A percentile compares a stretch with the other conserved stretches of the same genome.
These are phyloP conservation scores for Chiloscyllium punctatum DNA, from an alignment of 2,797 vertebrate genomes.

Conservation along the genomic window DNA sequence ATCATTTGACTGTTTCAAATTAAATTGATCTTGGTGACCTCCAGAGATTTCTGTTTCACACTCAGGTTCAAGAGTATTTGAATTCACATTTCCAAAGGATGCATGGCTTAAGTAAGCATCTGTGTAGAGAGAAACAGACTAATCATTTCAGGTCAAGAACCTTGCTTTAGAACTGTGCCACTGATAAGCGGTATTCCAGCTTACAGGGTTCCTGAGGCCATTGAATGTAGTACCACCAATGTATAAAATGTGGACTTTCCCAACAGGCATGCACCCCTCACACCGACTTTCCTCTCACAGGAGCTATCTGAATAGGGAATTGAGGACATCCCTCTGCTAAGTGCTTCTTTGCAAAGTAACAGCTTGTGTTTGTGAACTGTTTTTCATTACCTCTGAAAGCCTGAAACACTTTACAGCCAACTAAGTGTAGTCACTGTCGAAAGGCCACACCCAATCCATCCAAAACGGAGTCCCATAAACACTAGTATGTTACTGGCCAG, in stretches of 20 bases:
- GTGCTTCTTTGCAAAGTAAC: not conserved
- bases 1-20: not conserved
- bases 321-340: not conserved
- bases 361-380: not conserved
- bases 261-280: not conserved
- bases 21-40: slow-evolving; percentile 12
- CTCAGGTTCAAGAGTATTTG: not conserved
- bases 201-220: not conserved
- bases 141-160: not conserved
- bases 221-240: not conserved
- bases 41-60: not conserved
- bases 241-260: not conserved
- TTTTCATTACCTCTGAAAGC: not conserved
- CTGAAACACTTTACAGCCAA: not conserved
- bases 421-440: not conserved
- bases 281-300: not conserved
- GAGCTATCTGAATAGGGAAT: not conserved
- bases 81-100: not conserved
- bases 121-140: not conserved
- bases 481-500: not conserved
- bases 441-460: not conserved
- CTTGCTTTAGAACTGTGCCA: not conserved
- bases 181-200: not conserved
- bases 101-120: not conserved
- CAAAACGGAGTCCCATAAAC: not conserved